Evolutionary conservation across 35 echinoderm and acorn worm species (phyloP), one percentile per base, ranked within the genome.

Genomic region (Ptychodera flava): DNA sequence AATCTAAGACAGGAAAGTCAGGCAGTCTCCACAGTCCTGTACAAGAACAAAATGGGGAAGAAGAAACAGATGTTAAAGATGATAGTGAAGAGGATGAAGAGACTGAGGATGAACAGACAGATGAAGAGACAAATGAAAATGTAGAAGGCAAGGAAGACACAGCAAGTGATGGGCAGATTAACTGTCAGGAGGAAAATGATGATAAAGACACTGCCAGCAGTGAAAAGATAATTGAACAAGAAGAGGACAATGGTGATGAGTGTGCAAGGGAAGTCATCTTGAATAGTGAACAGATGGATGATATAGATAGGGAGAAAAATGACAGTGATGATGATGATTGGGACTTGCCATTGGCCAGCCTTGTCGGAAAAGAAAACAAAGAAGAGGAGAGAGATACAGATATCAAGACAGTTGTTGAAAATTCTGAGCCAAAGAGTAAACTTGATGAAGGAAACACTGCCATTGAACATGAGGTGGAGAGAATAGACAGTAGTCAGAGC

Each of bases 91-190:
- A 84, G 81, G 85, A 28, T 33, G 22, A 1, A 77, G 33, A 77
- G 27, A 12, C 85, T 52, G 2, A 35, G 29, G 29, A 14, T 80
- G 85, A 77, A 22, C 35, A 78, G 34, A 81, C 30, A 35, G 45
- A 64, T 64, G 45, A 64, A 81, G 33, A 82, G 31, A 33, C 35
- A 30, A 89, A 81, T 22, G 87, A 82, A 31, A 32, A 81, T 35
- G 79, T 52, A 82, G 37, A 88, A 30, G 78, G 37, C 82, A 79
- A 89, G 79, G 30, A 36, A 82, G 87, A 34, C 10, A 27, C 32
- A 22, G 37, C 28, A 10, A 76, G 80, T 10, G 77, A 80, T 14
- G 32, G 14, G 30, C 28, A n/a, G 14, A 37, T n/a, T 16, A 85
- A 64, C 28, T 10, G 1, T 29, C 16, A 89, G 30, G 32, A 30